Conservation (phyloP, 37 sponge, comb jelly and placozoan genomes). For the Amphimedon queenslandica region DNA sequence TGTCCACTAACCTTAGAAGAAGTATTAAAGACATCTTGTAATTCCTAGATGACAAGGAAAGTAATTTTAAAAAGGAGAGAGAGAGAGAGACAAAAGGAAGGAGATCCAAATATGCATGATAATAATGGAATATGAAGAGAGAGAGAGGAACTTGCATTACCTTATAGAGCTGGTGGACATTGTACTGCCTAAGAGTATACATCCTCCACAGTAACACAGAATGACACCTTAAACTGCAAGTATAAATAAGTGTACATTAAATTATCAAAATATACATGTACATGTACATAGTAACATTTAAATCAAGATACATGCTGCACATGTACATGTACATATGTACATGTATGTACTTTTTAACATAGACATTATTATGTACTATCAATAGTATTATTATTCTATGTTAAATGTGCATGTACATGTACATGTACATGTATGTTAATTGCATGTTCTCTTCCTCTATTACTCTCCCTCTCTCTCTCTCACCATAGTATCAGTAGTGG, state of each 20-base stretch:
- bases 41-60: constrained; percentile 20
- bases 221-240: constrained; percentile 34
- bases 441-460: background rate
- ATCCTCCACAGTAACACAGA: constrained; percentile 33
- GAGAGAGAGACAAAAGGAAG: no score
- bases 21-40: constrained; percentile 47
- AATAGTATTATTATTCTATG: background rate
- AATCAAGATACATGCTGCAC: no score
- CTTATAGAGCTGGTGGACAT: constrained; percentile 20
- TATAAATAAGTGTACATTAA: background rate
- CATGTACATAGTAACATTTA: no score
- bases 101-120: no score
- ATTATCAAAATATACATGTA: no score
- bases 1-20: constrained; percentile 26
- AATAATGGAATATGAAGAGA: background rate
- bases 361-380: no score
- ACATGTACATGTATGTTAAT: background rate
- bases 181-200: constrained; percentile 29
- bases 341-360: no score
- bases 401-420: background rate
- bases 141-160: background rate
- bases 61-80: background rate
- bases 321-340: no score
- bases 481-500: constrained; percentile 44
- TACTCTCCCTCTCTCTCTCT: background rate